A percentile compares a stretch with the other conserved stretches of the same genome.
Conservation (phyloP, 2,113 vertebrate genomes). For the Macrotis lagotis region DNA sequence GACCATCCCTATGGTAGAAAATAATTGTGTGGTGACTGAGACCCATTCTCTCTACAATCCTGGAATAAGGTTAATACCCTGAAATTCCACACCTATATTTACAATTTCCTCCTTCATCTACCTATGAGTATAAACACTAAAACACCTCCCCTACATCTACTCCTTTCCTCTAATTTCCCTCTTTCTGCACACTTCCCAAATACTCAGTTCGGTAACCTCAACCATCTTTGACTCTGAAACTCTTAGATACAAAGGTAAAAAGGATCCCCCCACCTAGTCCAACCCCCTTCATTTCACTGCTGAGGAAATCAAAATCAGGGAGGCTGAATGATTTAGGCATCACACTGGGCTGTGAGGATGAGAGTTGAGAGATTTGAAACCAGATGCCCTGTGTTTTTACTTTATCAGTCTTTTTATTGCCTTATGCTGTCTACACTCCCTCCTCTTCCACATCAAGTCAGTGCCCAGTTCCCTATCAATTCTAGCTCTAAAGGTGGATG, state of each 20-base stretch:
- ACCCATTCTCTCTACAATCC: background rate
- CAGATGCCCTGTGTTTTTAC: too few species aligned
- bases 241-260: background rate
- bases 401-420: background rate
- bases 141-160: background rate
- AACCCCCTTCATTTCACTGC: background rate
- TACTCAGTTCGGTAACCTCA: background rate
- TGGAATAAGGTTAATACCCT: background rate
- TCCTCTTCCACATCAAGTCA: background rate
- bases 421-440: background rate
- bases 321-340: background rate
- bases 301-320: background rate
- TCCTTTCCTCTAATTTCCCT: background rate
- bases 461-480: background rate
- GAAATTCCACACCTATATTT: background rate
- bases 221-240: background rate
- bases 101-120: background rate
- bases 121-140: background rate
- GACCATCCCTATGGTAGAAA: conserved; percentile 11
- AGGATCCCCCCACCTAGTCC: background rate
- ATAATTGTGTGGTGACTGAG: background rate
- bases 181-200: background rate
- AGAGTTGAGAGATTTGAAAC: background rate
- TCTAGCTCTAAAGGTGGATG: too few species aligned
- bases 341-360: background rate